Percentiles rank a stretch among this genome's conserved stretches.
These are phyloP conservation scores for Ctenomys sociabilis DNA, from an alignment of 2,113 vertebrate genomes.

Conservation along the genomic window DNA sequence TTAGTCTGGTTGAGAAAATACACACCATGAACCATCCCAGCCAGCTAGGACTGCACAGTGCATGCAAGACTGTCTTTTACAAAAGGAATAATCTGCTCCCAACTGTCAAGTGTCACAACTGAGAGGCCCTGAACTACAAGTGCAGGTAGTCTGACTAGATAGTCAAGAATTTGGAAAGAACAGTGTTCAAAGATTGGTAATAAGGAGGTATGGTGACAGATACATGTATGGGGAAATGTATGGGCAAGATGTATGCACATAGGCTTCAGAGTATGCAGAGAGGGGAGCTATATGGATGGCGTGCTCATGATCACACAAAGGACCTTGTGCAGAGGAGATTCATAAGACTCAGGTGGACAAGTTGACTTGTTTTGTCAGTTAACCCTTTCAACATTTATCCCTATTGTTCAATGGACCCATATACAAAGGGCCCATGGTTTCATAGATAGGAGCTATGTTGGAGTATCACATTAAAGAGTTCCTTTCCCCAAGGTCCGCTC, in stretches of 20 bases:
- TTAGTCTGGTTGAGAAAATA: background rate
- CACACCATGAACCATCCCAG: background rate
- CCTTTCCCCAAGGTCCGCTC: background rate
- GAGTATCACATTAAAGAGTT: background rate
- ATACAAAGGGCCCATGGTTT: background rate
- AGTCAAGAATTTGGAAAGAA: background rate
- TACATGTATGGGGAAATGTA: background rate
- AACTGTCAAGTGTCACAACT: background rate
- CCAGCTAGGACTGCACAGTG: too few relatives aligned
- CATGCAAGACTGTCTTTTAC: too few relatives aligned
- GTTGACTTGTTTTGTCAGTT: background rate
- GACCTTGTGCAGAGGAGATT: background rate
- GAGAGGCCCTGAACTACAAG: background rate
- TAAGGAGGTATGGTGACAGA: background rate
- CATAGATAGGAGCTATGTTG: background rate
- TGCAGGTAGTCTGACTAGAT: background rate
- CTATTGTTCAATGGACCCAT: background rate
- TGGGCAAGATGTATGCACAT: background rate
- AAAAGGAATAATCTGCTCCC: background rate
- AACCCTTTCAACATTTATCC: background rate
- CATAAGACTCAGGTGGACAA: background rate
- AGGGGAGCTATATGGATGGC: background rate
- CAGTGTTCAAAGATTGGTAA: background rate
- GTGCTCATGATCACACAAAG: background rate
- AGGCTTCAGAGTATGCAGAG: background rate